A percentile compares a stretch with the other conserved stretches of the same genome.
These are phyloP conservation scores for Chionoecetes opilio DNA, from an alignment of 1,140 invertebrate species.

Conservation along the genomic window DNA sequence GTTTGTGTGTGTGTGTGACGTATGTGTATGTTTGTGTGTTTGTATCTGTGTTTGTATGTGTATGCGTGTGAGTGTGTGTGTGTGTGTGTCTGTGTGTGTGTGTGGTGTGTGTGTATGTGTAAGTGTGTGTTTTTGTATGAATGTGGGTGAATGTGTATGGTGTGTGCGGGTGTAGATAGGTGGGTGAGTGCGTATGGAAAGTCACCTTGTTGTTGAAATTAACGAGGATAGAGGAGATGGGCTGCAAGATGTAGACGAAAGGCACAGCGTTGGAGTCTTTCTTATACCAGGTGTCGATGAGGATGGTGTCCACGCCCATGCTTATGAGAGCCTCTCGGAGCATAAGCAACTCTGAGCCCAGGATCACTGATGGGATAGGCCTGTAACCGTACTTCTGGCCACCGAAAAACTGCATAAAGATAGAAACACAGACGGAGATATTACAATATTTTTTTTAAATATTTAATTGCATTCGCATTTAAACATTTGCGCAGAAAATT, in stretches of 20 bases:
- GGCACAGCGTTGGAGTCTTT: constrained; percentile 98
- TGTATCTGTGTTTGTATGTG: no score
- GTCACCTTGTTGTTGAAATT: constrained; percentile 99
- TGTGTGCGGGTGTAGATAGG: neutral
- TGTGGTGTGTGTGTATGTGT: no score
- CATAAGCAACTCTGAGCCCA: constrained; percentile 95
- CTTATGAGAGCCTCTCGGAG: constrained; percentile 92
- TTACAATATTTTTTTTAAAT: neutral
- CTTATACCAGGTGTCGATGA: constrained; percentile 97
- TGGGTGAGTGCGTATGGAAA: neutral
- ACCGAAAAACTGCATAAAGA: constrained; percentile 90
- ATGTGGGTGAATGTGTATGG: no score
- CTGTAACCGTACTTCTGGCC: constrained; percentile 99
- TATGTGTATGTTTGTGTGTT: no score
- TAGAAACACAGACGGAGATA: neutral
- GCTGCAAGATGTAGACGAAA: constrained; percentile 96
- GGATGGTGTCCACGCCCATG: constrained; percentile 91
- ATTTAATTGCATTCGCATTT: no score
- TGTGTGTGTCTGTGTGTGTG: no score
- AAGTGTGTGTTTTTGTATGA: no score
- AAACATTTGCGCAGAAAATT: no score
- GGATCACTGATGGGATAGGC: constrained; percentile 97
- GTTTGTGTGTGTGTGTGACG: no score
- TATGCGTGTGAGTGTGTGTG: no score
- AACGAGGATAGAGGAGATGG: constrained; percentile 97